Conservation (phyloP, 2,113 vertebrate genomes). For the Mus spicilegus region DNA sequence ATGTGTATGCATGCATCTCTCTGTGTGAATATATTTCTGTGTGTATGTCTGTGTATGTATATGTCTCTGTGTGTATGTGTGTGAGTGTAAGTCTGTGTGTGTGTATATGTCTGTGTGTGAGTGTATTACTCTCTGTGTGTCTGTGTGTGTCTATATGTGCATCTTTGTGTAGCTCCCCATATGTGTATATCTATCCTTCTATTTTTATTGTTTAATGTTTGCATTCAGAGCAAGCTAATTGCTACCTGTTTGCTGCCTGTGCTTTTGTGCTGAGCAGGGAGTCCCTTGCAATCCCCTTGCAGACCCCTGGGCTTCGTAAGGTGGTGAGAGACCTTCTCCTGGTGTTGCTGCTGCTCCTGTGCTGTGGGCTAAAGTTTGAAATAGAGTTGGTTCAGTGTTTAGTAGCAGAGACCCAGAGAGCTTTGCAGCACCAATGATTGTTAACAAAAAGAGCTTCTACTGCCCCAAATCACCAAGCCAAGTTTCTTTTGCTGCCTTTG, state of each 20-base stretch:
- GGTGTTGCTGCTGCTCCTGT: not conserved
- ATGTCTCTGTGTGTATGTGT: not conserved
- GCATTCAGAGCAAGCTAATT: not conserved
- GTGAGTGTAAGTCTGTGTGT: not conserved
- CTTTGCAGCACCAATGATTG: not conserved
- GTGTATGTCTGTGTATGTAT: too few relatives aligned
- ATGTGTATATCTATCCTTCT: not conserved
- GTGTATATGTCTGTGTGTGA: not conserved
- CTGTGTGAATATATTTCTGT: too few relatives aligned
- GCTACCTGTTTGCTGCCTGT: not conserved
- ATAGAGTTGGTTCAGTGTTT: not conserved
- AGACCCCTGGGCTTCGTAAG: not conserved
- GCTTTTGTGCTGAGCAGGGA: not conserved
- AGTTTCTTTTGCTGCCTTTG: conserved; percentile 33
- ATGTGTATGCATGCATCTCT: not conserved
- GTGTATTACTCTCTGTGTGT: not conserved
- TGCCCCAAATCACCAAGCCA: conserved; percentile 9
- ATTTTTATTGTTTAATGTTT: not conserved
- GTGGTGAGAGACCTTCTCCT: not conserved
- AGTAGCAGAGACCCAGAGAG: not conserved
- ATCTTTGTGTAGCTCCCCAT: not conserved
- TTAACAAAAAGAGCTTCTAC: not conserved
- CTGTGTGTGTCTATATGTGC: not conserved
- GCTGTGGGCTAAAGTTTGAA: not conserved
- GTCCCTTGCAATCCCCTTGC: not conserved